A percentile compares a stretch with the other conserved stretches of the same genome.
Conservation (phyloP, 1,140 invertebrate species). For the Hyles euphorbiae region DNA sequence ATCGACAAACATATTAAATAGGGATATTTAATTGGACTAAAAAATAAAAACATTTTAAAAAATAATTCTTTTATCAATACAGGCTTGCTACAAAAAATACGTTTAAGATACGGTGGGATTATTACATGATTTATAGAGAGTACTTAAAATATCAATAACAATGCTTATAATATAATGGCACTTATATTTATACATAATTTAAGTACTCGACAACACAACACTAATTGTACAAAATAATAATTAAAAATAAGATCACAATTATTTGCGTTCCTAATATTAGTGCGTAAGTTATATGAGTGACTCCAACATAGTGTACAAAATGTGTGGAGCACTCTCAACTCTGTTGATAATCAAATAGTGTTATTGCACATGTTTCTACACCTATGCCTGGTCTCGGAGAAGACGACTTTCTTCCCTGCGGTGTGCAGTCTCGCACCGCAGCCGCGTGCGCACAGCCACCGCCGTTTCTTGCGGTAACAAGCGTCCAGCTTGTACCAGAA, state of each 20-base stretch:
- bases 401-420: constrained; percentile 48
- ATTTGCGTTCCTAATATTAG: no score
- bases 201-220: no score
- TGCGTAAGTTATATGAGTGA: no score
- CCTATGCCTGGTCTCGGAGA: constrained; percentile 47
- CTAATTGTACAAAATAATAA: no score
- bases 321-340: background rate
- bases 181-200: no score
- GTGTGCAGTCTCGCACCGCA: constrained; percentile 63
- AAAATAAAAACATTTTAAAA: background rate
- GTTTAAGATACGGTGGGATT: constrained; percentile 1
- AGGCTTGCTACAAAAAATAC: no score
- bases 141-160: no score
- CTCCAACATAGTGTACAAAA: no score
- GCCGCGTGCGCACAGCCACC: constrained; percentile 56
- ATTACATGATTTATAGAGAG: no score
- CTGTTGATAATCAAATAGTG: constrained; percentile 29
- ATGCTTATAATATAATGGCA: no score
- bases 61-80: background rate
- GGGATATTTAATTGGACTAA: constrained; percentile 36
- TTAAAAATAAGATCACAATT: no score
- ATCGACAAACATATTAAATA: background rate
- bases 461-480: constrained; percentile 40
- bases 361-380: constrained; percentile 38
- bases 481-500: constrained; percentile 60